Evolutionary conservation across 2,888 invertebrate genomes (phyloP), one percentile per base, ranked within the genome.

Genomic region (Scaptomyza flava): DNA sequence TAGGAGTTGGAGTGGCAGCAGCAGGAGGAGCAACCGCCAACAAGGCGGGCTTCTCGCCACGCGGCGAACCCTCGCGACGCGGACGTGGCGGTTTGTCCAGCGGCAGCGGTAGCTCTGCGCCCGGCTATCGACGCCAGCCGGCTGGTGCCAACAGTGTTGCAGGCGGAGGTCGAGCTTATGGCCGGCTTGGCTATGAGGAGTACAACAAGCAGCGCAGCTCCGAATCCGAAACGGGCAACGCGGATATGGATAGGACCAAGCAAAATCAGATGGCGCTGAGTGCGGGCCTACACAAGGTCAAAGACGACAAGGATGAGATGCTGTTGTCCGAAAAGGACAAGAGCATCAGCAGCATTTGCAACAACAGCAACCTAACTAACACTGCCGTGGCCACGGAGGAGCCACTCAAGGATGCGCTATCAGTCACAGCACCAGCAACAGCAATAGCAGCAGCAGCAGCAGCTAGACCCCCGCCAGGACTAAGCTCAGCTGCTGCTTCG

Each of bases 61-160:
- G 97, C 23, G 98, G 98, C 0, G 97, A 97, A 91, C 98, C 98
- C 0, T 97, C 97, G 1, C 93, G 97, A 53, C 95, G 97, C 63
- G 98, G 98, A 6, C 93, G 98, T 14, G 94, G 94, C 2, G 90
- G 93, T 63, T 66, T 87, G 54, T 93, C 94, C 5, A 87, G 93
- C 71, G 93, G 74, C 12, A 85, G 93, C 65, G 93, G 75, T 17
- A 82, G 88, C 14, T 82, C 89, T 0, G 50, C 81, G 6, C 52
- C 89, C 3, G 80, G 87, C 1, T 91, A 83, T 58, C 79, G 93
- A 38, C 92, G 94, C 59, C 87, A 77, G 23, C 94, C 20, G n/a
- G 20, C 31, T 43, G 76, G 41, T 7, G 11, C 36, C 23, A 30
- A 14, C 20, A 52, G 23, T 7, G 51, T 34, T 11, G 11, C 42